Conservation (phyloP, 2,113 vertebrate species). For the Sorex araneus region DNA sequence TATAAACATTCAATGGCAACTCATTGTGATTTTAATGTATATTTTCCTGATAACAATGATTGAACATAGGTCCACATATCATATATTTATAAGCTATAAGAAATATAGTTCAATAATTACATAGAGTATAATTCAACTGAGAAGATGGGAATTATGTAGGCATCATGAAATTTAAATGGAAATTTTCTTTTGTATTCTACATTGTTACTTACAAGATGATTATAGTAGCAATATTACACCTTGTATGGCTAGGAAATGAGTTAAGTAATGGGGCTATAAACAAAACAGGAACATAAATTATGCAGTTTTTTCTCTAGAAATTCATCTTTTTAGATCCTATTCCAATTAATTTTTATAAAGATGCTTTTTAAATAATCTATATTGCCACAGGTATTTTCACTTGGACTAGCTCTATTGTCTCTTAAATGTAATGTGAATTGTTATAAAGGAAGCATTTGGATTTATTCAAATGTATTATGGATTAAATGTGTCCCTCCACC, state of each 20-base stretch:
- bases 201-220: not conserved
- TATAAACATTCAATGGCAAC: not conserved
- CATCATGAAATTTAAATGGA: not conserved
- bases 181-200: not conserved
- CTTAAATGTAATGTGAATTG: not conserved
- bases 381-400: not conserved
- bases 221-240: not conserved
- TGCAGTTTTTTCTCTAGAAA: not conserved
- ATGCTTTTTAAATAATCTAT: not conserved
- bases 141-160: not conserved
- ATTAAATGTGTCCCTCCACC: not conserved
- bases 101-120: not conserved
- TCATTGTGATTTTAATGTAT: not conserved
- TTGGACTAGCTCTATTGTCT: not conserved
- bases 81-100: not conserved
- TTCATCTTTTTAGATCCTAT: not conserved
- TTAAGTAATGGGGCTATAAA: not conserved
- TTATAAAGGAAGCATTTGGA: not conserved
- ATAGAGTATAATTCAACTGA: not conserved
- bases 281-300: not conserved
- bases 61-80: not conserved
- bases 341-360: slow-evolving; percentile 31
- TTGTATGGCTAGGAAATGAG: not conserved
- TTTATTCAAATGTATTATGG: not conserved
- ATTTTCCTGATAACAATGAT: slow-evolving; percentile 26